phyloP scores from a whole-genome alignment of 2,797 vertebrate species.

The Silurus lanzhouensis region DNA sequence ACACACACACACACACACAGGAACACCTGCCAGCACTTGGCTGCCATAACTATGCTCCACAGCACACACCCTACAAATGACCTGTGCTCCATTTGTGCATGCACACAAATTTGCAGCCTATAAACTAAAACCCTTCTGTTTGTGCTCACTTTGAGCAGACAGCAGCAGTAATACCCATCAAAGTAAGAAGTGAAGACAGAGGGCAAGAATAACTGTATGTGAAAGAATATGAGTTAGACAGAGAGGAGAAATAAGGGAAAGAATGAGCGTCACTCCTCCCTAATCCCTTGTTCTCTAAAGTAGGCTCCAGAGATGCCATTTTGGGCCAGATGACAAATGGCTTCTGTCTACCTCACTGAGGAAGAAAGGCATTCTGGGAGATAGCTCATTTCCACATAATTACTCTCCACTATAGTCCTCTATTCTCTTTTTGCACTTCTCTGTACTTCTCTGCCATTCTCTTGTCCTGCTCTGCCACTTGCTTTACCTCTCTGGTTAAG shows the following conservation, averaged over 20 bases:
- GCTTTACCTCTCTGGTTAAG: slow-evolving; percentile 18
- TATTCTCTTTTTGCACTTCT: slow-evolving; percentile 38
- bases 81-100: slow-evolving; percentile 42
- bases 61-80: slow-evolving; percentile 58
- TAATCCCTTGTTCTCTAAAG: slow-evolving; percentile 57
- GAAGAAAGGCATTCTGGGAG: slow-evolving; percentile 72
- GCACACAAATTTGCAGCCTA: slow-evolving; percentile 31
- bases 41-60: slow-evolving; percentile 72
- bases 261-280: slow-evolving; percentile 64
- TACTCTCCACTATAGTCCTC: slow-evolving; percentile 69
- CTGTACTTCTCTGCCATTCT: slow-evolving; percentile 16
- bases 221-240: slow-evolving; percentile 56
- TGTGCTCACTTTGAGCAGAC: slow-evolving; percentile 7
- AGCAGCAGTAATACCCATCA: slow-evolving; percentile 10
- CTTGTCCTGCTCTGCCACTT: slow-evolving; percentile 19
- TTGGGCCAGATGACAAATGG: slow-evolving; percentile 79
- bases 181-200: slow-evolving; percentile 32
- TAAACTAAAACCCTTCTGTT: slow-evolving; percentile 22
- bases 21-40: slow-evolving; percentile 75
- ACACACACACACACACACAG: slow-evolving; percentile 6
- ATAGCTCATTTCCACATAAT: slow-evolving; percentile 83
- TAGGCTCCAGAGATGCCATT: slow-evolving; percentile 71
- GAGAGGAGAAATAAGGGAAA: slow-evolving; percentile 48
- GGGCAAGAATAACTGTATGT: slow-evolving; percentile 41
- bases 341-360: slow-evolving; percentile 76